Base-by-base conservation (phyloP, 2,113 vertebrate species). In the Oreocharis arfaki region DNA sequence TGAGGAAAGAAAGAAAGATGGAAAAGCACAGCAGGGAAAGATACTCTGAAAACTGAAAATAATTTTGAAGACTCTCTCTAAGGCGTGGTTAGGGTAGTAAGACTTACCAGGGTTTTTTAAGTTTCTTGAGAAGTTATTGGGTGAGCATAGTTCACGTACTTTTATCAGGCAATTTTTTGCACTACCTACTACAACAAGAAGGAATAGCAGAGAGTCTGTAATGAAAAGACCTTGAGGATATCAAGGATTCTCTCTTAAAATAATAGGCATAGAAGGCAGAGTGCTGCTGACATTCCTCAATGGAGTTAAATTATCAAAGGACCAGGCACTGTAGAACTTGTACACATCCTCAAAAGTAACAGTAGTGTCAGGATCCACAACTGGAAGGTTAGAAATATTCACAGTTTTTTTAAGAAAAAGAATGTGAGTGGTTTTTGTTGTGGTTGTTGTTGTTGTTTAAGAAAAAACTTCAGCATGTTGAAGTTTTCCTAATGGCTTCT, bases 361-460 rank as follows among this genome's bases (percentile, higher is more conserved):
- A 32, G 23, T 60, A 37, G 13, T 6, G 14, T 73, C 33, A 78
- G 24, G 33, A 81, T 69, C 11, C 53, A 64, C 49, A 89, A 30
- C 73, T 59, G 44, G 11, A 74, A 47, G 71, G 35, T 64, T 39
- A 79, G 20, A 57, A 70, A 2, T 33, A 11, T 11, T 69, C 30
- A 7, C 10, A 61, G 23, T 4, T 47, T 63, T 86, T 71, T 65
- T 50, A 60, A 69, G 32, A 56, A 55, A 44, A 82, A 46, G 3
- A 81, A 22, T 0, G 0, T 41, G 13, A 1, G 3, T 9, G 2
- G 1, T 3, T 22, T 57, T 79, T 46, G 14, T 52, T 55, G 19
- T 28, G 27, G 10, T 30, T 27, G 4, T 16, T 85, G 6, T 35
- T 85, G 6, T 35, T 68, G 5, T 74, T 57, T 30, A 60, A 49